phyloP scores from a whole-genome alignment of 2,797 vertebrate species.

The Halcyon smyrnensis region DNA sequence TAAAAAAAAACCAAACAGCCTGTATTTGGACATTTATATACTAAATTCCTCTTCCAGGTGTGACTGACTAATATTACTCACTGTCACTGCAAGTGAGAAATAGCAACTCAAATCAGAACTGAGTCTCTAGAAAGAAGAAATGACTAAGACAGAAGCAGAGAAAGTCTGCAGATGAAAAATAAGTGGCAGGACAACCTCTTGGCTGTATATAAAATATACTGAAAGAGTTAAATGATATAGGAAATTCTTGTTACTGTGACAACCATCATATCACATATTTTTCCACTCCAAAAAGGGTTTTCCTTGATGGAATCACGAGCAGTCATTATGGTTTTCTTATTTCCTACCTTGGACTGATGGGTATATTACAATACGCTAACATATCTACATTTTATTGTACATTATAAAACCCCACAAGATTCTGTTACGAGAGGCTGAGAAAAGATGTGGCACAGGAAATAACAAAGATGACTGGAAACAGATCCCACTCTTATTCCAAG shows the following conservation, averaged over 20 bases:
- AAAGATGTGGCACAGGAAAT: neutral
- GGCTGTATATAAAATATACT: neutral
- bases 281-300: neutral
- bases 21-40: neutral
- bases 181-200: neutral
- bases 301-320: neutral
- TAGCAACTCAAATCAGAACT: neutral
- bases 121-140: neutral
- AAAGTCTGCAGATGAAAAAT: neutral
- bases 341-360: neutral
- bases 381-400: neutral
- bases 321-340: neutral
- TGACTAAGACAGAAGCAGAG: neutral
- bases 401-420: neutral
- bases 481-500: neutral
- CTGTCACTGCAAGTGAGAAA: neutral
- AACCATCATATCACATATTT: neutral
- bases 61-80: neutral
- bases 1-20: neutral
- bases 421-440: neutral
- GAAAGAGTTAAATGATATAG: neutral
- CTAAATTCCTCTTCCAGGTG: neutral
- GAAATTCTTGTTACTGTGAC: neutral
- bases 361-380: neutral
- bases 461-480: neutral